These are phyloP conservation scores for Esox niger DNA, from an alignment of 2,113 vertebrate species.

Conservation along the genomic window DNA sequence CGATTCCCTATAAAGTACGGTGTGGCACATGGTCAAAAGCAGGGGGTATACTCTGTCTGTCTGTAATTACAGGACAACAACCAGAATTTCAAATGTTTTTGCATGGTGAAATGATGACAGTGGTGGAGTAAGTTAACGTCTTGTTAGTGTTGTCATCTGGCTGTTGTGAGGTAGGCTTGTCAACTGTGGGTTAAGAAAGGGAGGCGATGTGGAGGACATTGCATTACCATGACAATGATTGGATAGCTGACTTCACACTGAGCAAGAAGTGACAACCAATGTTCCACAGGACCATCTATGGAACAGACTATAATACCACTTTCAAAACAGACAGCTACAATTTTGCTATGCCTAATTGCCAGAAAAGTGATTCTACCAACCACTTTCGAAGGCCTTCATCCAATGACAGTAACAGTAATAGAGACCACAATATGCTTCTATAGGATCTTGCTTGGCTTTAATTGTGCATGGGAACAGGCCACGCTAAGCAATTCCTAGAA, in stretches of 20 bases:
- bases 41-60: neutral
- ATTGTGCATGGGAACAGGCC: neutral
- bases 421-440: too few relatives aligned
- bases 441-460: too few relatives aligned
- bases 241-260: constrained; percentile 13
- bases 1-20: neutral
- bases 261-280: neutral
- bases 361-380: too few relatives aligned
- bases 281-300: constrained; percentile 7
- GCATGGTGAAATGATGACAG: neutral
- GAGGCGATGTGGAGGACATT: constrained; percentile 21
- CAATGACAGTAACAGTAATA: too few relatives aligned
- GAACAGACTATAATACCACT: too few relatives aligned
- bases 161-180: constrained; percentile 38
- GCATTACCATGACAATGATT: constrained; percentile 52
- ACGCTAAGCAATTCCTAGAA: neutral
- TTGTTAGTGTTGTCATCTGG: constrained; percentile 25
- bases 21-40: neutral
- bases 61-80: neutral
- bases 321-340: too few relatives aligned
- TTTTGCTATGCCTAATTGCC: too few relatives aligned
- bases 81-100: neutral
- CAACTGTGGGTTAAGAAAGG: constrained; percentile 25
- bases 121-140: constrained; percentile 2
- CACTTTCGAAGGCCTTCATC: neutral